These are phyloP conservation scores for Gerris lacustris DNA, from an alignment of 2,888 invertebrate genomes.

Conservation along the genomic window DNA sequence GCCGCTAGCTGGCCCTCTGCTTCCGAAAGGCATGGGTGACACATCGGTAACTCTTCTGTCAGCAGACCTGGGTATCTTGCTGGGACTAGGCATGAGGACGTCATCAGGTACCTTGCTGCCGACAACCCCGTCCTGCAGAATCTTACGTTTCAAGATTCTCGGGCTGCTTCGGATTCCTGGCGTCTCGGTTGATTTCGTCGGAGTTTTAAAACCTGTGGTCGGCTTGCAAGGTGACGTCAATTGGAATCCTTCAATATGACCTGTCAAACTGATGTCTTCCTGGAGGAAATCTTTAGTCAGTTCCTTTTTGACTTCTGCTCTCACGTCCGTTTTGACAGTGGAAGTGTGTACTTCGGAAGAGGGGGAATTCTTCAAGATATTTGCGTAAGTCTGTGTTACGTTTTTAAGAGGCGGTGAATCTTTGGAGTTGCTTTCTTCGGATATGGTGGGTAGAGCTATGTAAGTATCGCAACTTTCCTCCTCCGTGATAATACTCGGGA, in stretches of 20 bases:
- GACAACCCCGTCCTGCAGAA: not conserved
- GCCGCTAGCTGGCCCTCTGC: not conserved
- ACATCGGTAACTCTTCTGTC: slow-evolving; percentile 10
- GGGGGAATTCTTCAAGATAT: not conserved
- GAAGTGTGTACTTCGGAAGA: not conserved
- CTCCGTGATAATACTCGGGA: not conserved
- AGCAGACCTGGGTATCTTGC: slow-evolving; percentile 24
- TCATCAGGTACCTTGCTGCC: slow-evolving; percentile 21
- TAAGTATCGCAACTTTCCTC: not conserved
- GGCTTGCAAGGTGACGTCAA: slow-evolving; percentile 28
- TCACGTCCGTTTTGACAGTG: not conserved
- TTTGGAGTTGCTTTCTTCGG: not conserved
- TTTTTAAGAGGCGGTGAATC: not conserved
- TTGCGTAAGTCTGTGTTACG: not conserved
- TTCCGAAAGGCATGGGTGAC: not conserved
- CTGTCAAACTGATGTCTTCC: slow-evolving; percentile 30
- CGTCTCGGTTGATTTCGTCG: slow-evolving; percentile 16
- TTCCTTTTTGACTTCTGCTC: slow-evolving; percentile 18
- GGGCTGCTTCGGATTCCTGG: slow-evolving; percentile 5
- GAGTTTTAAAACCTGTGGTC: slow-evolving; percentile 16
- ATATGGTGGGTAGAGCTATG: not conserved
- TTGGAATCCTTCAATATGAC: slow-evolving; percentile 29
- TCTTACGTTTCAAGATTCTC: not conserved
- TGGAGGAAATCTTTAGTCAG: slow-evolving; percentile 23
- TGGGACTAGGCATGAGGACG: slow-evolving; percentile 28